These are phyloP conservation scores for Volucella inanis DNA, from an alignment of 2,888 invertebrate genomes.

Conservation along the genomic window DNA sequence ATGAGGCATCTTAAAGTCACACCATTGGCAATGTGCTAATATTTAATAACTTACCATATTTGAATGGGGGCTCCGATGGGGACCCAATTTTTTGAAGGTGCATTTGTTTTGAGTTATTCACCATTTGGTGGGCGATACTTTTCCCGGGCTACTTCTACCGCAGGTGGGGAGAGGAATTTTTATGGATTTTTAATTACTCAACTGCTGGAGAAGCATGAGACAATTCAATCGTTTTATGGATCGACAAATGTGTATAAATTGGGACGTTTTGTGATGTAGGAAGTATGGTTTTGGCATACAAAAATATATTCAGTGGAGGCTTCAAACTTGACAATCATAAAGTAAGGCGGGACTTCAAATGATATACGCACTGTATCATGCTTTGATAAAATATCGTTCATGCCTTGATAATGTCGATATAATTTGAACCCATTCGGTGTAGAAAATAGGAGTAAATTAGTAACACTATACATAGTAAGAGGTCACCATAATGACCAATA, in stretches of 20 bases:
- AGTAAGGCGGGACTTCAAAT: slow-evolving; percentile 52
- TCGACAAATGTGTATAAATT: slow-evolving; percentile 57
- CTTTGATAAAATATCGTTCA: slow-evolving; percentile 21
- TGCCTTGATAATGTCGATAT: background rate
- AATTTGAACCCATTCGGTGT: no score
- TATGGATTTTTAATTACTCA: slow-evolving; percentile 70
- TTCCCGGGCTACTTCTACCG: slow-evolving; percentile 6
- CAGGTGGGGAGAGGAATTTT: slow-evolving; percentile 61
- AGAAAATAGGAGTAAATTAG: no score
- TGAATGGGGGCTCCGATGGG: slow-evolving; percentile 40
- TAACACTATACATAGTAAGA: no score
- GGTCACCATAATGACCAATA: no score
- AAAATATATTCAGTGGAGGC: slow-evolving; percentile 46
- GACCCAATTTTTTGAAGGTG: slow-evolving; percentile 51
- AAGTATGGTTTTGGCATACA: no score
- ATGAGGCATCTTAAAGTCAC: slow-evolving; percentile 73
- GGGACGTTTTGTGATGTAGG: no score
- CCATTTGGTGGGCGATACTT: slow-evolving; percentile 41
- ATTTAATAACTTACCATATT: slow-evolving; percentile 75
- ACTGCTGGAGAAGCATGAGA: slow-evolving; percentile 61
- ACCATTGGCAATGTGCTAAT: slow-evolving; percentile 71
- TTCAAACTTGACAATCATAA: slow-evolving; percentile 10
- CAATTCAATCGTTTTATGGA: slow-evolving; percentile 69
- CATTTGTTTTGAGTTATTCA: slow-evolving; percentile 23
- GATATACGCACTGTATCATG: slow-evolving; percentile 27